A percentile compares a stretch with the other conserved stretches of the same genome.
Conservation (phyloP, 2,888 invertebrate species). For the Isoperla grammatica region DNA sequence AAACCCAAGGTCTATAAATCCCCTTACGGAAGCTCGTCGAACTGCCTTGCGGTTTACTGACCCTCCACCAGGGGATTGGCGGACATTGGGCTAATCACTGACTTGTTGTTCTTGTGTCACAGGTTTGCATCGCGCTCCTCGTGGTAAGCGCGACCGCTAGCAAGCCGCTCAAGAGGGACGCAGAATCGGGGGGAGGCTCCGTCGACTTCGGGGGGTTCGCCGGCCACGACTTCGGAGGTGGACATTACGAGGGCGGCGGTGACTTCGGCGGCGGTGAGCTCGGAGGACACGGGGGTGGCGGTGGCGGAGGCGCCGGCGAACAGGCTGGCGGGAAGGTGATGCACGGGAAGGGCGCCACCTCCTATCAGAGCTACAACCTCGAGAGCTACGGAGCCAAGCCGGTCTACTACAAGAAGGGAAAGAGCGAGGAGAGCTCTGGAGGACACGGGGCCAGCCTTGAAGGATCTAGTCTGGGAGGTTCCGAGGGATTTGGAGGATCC, state of each 20-base stretch:
- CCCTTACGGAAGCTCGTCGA: too few species aligned
- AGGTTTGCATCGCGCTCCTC: neutral
- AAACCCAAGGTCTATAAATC: too few species aligned
- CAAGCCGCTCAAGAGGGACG: neutral
- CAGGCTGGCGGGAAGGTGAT: neutral
- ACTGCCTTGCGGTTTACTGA: too few species aligned
- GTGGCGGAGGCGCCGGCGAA: neutral
- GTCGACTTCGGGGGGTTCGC: neutral
- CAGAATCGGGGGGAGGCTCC: neutral
- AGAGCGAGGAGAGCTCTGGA: slow-evolving; percentile 9
- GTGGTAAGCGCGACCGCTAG: neutral
- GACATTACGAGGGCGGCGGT: neutral
- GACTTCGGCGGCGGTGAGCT: neutral
- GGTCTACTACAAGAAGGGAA: slow-evolving; percentile 34
- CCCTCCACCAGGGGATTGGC: too few species aligned
- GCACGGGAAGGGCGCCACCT: slow-evolving; percentile 37
- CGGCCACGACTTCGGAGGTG: too few species aligned
- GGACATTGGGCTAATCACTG: too few species aligned
- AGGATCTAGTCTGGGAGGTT: neutral
- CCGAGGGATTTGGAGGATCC: neutral
- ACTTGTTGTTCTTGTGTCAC: too few species aligned
- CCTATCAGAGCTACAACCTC: slow-evolving; percentile 40
- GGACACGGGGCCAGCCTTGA: neutral
- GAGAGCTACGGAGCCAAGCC: slow-evolving; percentile 37
- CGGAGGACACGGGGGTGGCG: neutral